These are phyloP conservation scores for Sarcophaga caerulescens DNA, from an alignment of 2,888 invertebrate species.

Conservation along the genomic window DNA sequence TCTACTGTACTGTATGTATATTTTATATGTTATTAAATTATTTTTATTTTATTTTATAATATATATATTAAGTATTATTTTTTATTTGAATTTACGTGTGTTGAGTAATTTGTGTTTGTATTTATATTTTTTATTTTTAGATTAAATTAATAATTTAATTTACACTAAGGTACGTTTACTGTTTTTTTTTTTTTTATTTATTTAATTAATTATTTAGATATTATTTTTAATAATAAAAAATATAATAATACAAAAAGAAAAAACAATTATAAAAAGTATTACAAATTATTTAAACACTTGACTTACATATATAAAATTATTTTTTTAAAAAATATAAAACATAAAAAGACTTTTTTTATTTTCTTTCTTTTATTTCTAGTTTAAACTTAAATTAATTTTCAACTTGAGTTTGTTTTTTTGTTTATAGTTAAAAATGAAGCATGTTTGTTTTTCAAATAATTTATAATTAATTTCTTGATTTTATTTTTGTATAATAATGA, in stretches of 20 bases:
- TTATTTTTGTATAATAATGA: slow-evolving; percentile 62
- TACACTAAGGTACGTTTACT: slow-evolving; percentile 67
- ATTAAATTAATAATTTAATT: slow-evolving; percentile 55
- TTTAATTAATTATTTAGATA: slow-evolving; percentile 4
- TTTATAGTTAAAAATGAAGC: slow-evolving; percentile 20
- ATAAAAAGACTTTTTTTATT: slow-evolving; percentile 47
- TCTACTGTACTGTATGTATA: slow-evolving; percentile 44
- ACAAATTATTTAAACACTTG: background rate
- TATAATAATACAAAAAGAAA: slow-evolving; percentile 19
- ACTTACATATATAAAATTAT: background rate
- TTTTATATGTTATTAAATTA: slow-evolving; percentile 36
- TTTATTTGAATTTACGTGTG: slow-evolving; percentile 41
- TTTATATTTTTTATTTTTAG: slow-evolving; percentile 37
- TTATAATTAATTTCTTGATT: slow-evolving; percentile 47
- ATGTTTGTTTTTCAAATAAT: slow-evolving; percentile 3
- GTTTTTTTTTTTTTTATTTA: slow-evolving; percentile 26
- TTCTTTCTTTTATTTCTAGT: background rate
- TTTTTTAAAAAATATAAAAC: slow-evolving; percentile 15
- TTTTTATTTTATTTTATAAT: slow-evolving; percentile 9
- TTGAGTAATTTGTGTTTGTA: slow-evolving; percentile 58
- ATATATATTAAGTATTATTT: slow-evolving; percentile 48
- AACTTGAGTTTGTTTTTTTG: background rate
- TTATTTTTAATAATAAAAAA: slow-evolving; percentile 5
- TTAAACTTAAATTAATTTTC: background rate
- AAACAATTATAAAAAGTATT: slow-evolving; percentile 2